phyloP scores from a whole-genome alignment of 1,140 invertebrate species.

The Popillia japonica region DNA sequence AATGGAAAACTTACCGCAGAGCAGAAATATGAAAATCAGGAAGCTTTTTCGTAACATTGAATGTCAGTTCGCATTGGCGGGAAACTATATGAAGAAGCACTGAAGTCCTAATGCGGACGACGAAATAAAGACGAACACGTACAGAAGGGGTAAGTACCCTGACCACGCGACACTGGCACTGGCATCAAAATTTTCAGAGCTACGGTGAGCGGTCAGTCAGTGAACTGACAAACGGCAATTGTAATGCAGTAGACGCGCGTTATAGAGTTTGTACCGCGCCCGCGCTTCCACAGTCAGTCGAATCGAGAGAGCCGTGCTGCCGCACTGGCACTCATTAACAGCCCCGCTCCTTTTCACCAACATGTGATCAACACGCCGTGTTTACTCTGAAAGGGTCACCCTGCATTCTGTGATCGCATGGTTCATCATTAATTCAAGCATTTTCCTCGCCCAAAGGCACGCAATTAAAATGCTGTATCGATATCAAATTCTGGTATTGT shows the following conservation, averaged over 20 bases:
- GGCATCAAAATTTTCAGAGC: slow-evolving; percentile 32
- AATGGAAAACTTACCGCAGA: slow-evolving; percentile 37
- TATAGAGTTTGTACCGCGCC: slow-evolving; percentile 40
- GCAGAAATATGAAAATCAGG: slow-evolving; percentile 35
- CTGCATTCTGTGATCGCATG: slow-evolving; percentile 40
- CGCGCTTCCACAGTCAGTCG: slow-evolving; percentile 40
- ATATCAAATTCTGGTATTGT: neutral
- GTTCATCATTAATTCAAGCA: slow-evolving; percentile 44
- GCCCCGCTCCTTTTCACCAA: slow-evolving; percentile 42
- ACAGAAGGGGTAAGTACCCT: slow-evolving; percentile 2
- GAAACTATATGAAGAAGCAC: slow-evolving; percentile 24
- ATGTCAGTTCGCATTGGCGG: slow-evolving; percentile 39
- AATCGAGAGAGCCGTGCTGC: slow-evolving; percentile 39
- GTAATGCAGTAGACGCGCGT: slow-evolving; percentile 45
- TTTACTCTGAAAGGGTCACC: slow-evolving; percentile 43
- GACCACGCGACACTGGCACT: slow-evolving; percentile 41
- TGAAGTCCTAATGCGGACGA: neutral
- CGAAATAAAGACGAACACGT: neutral
- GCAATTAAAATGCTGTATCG: slow-evolving; percentile 43
- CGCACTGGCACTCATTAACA: slow-evolving; percentile 43
- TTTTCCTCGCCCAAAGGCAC: slow-evolving; percentile 39
- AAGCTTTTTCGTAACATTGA: slow-evolving; percentile 39
- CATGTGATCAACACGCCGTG: slow-evolving; percentile 45
- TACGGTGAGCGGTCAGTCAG: slow-evolving; percentile 39
- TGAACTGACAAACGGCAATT: slow-evolving; percentile 46